A percentile compares a stretch with the other conserved stretches of the same genome.
These are phyloP conservation scores for Amyelois transitella DNA, from an alignment of 1,140 invertebrate genomes.

Conservation along the genomic window DNA sequence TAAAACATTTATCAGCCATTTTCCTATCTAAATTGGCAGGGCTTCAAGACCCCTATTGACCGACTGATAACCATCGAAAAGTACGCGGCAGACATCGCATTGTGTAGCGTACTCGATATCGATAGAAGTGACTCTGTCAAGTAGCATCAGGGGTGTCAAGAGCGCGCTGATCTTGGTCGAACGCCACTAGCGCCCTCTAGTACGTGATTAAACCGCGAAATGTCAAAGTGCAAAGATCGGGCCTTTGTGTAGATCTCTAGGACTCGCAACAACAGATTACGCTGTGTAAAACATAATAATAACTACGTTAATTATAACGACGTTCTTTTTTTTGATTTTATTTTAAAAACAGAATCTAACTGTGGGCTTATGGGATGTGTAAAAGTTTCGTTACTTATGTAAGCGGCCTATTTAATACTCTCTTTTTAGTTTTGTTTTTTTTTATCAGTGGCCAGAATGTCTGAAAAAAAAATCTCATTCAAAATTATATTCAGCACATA, in stretches of 20 bases:
- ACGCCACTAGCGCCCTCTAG: conserved; percentile 29
- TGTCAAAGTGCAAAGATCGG: conserved; percentile 60
- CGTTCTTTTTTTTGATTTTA: too few relatives aligned
- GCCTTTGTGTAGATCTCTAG: conserved; percentile 18
- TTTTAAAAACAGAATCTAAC: too few relatives aligned
- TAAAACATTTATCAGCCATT: not conserved
- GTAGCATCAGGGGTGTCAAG: conserved; percentile 51
- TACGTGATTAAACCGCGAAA: conserved; percentile 62
- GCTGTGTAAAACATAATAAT: too few relatives aligned
- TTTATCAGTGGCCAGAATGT: too few relatives aligned
- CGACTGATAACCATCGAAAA: conserved; percentile 11
- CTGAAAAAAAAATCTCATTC: too few relatives aligned
- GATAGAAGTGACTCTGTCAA: conserved; percentile 37
- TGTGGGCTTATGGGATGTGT: too few relatives aligned
- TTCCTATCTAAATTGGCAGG: not conserved
- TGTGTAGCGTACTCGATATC: conserved; percentile 19
- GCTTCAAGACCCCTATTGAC: not conserved
- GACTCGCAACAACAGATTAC: not conserved
- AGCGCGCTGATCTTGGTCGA: conserved; percentile 26
- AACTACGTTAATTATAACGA: too few relatives aligned
- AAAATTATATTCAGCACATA: too few relatives aligned
- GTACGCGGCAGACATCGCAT: conserved; percentile 20
- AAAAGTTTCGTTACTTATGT: too few relatives aligned
- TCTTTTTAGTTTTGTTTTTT: too few relatives aligned
- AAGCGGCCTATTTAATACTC: too few relatives aligned